phyloP scores from a whole-genome alignment of 2,888 invertebrate genomes.

The Anagyrus pseudococci region DNA sequence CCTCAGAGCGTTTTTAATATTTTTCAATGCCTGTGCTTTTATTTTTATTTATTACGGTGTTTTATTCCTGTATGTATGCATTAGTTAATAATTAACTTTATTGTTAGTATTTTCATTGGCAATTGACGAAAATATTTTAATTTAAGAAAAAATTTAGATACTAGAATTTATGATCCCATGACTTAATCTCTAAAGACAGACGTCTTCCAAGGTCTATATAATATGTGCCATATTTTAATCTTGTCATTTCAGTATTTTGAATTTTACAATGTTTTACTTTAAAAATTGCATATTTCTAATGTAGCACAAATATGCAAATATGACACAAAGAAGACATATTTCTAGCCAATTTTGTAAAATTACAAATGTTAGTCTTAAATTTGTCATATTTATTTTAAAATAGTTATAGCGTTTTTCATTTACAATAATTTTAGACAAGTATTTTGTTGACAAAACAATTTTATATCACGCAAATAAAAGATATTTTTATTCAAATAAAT shows the following conservation, averaged over 20 bases:
- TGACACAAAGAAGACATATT: not conserved
- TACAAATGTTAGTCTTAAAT: no score
- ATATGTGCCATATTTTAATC: slow-evolving; percentile 31
- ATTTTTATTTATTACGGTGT: slow-evolving; percentile 43
- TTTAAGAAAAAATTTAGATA: no score
- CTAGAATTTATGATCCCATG: not conserved
- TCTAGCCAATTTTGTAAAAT: not conserved
- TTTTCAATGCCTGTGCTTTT: slow-evolving; percentile 43
- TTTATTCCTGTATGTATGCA: slow-evolving; percentile 40
- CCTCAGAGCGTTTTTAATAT: slow-evolving; percentile 42
- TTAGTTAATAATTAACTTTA: slow-evolving; percentile 16
- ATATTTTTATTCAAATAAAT: no score
- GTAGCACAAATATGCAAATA: not conserved
- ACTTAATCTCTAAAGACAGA: not conserved
- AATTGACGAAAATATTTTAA: no score
- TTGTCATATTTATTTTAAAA: no score
- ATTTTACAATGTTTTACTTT: not conserved
- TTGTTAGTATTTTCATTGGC: no score
- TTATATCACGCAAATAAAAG: no score
- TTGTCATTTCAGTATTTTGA: slow-evolving; percentile 20
- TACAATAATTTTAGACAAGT: no score
- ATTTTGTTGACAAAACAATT: no score
- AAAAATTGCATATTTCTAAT: not conserved
- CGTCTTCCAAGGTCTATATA: slow-evolving; percentile 29
- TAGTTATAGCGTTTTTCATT: no score